Evolutionary conservation across 2,888 invertebrate species (phyloP).

Genomic region (Drosophila neonasuta): DNA sequence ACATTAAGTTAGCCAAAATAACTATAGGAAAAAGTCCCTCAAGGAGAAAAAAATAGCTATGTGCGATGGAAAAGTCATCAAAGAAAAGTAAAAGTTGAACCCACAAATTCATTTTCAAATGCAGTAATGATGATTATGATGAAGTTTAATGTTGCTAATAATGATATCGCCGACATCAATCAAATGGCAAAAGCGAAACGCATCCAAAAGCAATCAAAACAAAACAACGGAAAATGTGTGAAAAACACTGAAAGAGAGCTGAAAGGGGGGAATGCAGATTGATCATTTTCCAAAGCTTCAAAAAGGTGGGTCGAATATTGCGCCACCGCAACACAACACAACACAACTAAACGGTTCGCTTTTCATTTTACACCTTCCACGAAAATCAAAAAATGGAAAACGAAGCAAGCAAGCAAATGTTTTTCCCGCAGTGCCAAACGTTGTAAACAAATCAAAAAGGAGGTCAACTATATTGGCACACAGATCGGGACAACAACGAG

Average conservation of each 20-base stretch:
- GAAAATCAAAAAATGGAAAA: constrained; percentile 33
- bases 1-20: constrained; percentile 1
- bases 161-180: constrained; percentile 53
- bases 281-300: constrained; percentile 16
- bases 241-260: constrained; percentile 24
- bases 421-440: constrained; percentile 23
- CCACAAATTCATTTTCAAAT: constrained; percentile 33
- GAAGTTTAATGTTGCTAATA: constrained; percentile 28
- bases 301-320: constrained; percentile 52
- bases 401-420: constrained; percentile 5
- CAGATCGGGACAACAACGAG: constrained; percentile 37
- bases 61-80: constrained; percentile 11
- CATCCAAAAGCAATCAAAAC: constrained; percentile 59
- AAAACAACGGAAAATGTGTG: constrained; percentile 52
- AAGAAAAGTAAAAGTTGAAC: constrained; percentile 52
- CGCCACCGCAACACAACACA: constrained; percentile 32
- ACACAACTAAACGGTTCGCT: constrained; percentile 59
- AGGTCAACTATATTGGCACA: constrained; percentile 72
- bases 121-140: constrained; percentile 20
- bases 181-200: constrained; percentile 52
- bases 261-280: background rate
- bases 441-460: constrained; percentile 72
- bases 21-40: constrained; percentile 35
- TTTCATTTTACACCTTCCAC: constrained; percentile 72
- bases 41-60: constrained; percentile 27